These are phyloP conservation scores for Rhodophaea formosa DNA, from an alignment of 2,888 invertebrate genomes.

Conservation along the genomic window DNA sequence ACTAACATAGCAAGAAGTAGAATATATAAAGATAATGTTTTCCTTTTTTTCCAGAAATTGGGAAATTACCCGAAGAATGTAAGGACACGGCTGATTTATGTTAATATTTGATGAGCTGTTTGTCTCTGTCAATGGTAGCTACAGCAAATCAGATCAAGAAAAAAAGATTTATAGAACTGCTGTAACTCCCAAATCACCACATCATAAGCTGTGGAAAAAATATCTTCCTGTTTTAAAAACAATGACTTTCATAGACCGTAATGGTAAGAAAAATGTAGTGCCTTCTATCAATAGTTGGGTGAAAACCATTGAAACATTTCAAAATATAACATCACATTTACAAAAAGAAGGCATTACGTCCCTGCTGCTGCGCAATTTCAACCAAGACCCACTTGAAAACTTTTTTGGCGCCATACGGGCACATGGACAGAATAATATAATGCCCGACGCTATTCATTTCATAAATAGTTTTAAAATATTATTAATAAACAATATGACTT, in stretches of 20 bases:
- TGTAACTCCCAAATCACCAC: slow-evolving; percentile 24
- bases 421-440: slow-evolving; percentile 24
- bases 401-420: slow-evolving; percentile 28
- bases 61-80: slow-evolving; percentile 7
- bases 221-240: slow-evolving; percentile 23
- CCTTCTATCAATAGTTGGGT: slow-evolving; percentile 27
- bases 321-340: slow-evolving; percentile 2
- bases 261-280: slow-evolving; percentile 13
- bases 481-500: too few relatives aligned
- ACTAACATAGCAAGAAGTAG: too few relatives aligned
- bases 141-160: slow-evolving; percentile 9
- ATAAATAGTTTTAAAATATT: too few relatives aligned
- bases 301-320: slow-evolving; percentile 25
- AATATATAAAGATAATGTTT: too few relatives aligned
- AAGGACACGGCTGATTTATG: slow-evolving; percentile 21
- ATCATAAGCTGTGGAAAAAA: slow-evolving; percentile 25
- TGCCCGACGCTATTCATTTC: slow-evolving; percentile 9
- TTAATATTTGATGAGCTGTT: slow-evolving; percentile 23
- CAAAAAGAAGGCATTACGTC: slow-evolving; percentile 14
- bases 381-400: slow-evolving; percentile 23
- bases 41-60: slow-evolving; percentile 9
- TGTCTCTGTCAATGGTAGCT: slow-evolving; percentile 22
- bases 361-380: slow-evolving; percentile 25
- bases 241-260: slow-evolving; percentile 22
- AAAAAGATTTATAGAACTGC: slow-evolving; percentile 26